A percentile compares a stretch with the other conserved stretches of the same genome.
These are phyloP conservation scores for Drosophila mauritiana DNA, from an alignment of 1,140 invertebrate species.

Conservation along the genomic window DNA sequence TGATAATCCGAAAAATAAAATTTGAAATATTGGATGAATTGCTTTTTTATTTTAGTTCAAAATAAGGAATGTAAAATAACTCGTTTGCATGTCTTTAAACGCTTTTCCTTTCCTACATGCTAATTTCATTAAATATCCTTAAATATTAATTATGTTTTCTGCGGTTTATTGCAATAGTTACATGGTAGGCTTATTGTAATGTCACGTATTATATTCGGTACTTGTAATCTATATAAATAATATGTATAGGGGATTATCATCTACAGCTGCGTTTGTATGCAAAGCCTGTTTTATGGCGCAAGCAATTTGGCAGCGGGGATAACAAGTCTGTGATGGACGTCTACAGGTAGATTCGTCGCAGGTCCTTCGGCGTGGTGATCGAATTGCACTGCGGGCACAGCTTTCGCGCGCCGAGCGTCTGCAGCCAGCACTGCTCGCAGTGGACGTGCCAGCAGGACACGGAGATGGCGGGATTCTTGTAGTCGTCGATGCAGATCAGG, in stretches of 20 bases:
- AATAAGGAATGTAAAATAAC: too few species aligned
- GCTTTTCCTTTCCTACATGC: not conserved
- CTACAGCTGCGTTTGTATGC: slow-evolving; percentile 23
- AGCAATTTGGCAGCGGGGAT: slow-evolving; percentile 19
- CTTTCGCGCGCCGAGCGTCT: slow-evolving; percentile 95
- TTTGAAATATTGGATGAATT: too few species aligned
- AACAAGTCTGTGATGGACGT: slow-evolving; percentile 13
- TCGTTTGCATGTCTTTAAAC: not conserved
- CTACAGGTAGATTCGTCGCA: slow-evolving; percentile 95
- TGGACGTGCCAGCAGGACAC: slow-evolving; percentile 98
- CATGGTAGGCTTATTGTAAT: slow-evolving; percentile 69
- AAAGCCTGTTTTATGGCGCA: slow-evolving; percentile 19
- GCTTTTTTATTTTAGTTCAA: too few species aligned
- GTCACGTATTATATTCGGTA: slow-evolving; percentile 66
- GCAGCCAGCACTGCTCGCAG: slow-evolving; percentile 97
- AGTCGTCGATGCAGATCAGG: slow-evolving; percentile 94
- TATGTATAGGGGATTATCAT: slow-evolving; percentile 43
- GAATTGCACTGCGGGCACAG: slow-evolving; percentile 97
- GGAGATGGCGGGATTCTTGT: slow-evolving; percentile 95
- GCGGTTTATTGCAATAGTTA: slow-evolving; percentile 71
- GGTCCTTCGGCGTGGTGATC: slow-evolving; percentile 94
- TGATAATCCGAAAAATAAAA: not conserved
- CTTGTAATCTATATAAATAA: slow-evolving; percentile 60
- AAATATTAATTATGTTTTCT: not conserved
- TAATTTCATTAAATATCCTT: not conserved